Base-by-base conservation (phyloP, 2,113 vertebrate species). In the Oxyura jamaicensis region DNA sequence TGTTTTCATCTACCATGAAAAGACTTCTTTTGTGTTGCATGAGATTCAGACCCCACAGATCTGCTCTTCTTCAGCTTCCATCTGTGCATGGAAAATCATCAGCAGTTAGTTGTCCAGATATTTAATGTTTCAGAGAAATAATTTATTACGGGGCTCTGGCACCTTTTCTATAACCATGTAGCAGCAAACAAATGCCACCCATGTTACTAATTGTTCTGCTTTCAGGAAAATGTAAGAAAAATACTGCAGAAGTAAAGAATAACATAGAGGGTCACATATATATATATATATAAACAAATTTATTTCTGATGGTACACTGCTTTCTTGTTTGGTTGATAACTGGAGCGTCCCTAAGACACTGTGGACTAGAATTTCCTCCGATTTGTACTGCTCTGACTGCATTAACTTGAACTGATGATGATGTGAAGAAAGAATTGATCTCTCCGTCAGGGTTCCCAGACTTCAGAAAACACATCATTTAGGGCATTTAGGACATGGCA, bases 1-100 rank as follows among this genome's bases (percentile, higher is more conserved):
- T 93, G 80, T 94, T 97, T 97, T 97, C 93, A 88, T 76, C 94
- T 91, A 96, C 92, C 93, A 96, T 93, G 91, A 97, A 97, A 97
- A 89, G 82, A 53, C 72, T 95, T 73, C 79, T 93, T 97, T 97
- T 91, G 91, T 95, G 90, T 93, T 95, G 90, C 82, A 55, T 76
- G 91, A 94, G 91, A 91, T 92, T 87, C 92, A 96, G 96, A 97
- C 96, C 93, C 79, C 95, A 94, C 96, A 95, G 93, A 91, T 95
- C 90, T 89, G 65, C 69, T 80, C 35, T 78, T 95, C 93, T 86
- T 68, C 86, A 77, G 76, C 83, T 96, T 91, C 94, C 90, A 83
- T 95, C 92, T 95, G 95, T 92, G 90, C 88, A 72, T 22, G 56
- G 75, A 92, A 80, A 94, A 96, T 95, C 79, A 88, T 80, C 86